Evolutionary conservation across 2,113 vertebrate species (phyloP), one percentile per base, ranked within the genome.

Genomic region (Cyphomyrus discorhynchus): DNA sequence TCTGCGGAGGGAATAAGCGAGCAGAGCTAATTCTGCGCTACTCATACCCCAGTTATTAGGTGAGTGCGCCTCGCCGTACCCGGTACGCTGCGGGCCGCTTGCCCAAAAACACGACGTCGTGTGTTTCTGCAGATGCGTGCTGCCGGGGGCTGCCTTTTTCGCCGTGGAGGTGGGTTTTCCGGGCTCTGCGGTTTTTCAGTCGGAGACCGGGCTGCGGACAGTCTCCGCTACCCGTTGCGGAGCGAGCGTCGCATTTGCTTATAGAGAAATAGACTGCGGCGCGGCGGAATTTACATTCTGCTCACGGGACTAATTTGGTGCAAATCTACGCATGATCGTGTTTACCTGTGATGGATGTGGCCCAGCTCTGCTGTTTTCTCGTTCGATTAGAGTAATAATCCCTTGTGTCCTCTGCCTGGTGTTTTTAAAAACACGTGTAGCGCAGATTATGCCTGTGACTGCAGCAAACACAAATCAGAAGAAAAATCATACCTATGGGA

Each of bases 11-110:
- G 91, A 91, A 90, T 91, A 92, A 90, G 91, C 91, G 93, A 92
- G 93, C 93, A 87, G 92, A 89, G 90, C 91, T 91, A 93, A 91
- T 91, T 93, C 92, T 89, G 92, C 90, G 88, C 15, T 42, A 15
- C 31, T 10, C 74, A 31, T 95, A 94, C 92, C 94, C 93, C 92
- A 93, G 92, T 91, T 91, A 94, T 95, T 93, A 96, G 96, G 95
- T 96, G 94, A 94, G 90, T 83, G 24, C 17, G 45, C 8, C 47
- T 2, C 27, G 82, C 42, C 31, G 19, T 17, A 46, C 5, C 46
- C 42, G 15, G 83, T 49, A 11, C 83, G 45, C 42, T 19, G 47
- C 74, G 15, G 74, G 74, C 74, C 74, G 35, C 5, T 35, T 15
- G 13, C 74, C 74, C 31, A 13, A 39, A 35, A 80, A 19, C 74